Conservation (phyloP, 1,140 invertebrate genomes). For the Magallana gigas region DNA sequence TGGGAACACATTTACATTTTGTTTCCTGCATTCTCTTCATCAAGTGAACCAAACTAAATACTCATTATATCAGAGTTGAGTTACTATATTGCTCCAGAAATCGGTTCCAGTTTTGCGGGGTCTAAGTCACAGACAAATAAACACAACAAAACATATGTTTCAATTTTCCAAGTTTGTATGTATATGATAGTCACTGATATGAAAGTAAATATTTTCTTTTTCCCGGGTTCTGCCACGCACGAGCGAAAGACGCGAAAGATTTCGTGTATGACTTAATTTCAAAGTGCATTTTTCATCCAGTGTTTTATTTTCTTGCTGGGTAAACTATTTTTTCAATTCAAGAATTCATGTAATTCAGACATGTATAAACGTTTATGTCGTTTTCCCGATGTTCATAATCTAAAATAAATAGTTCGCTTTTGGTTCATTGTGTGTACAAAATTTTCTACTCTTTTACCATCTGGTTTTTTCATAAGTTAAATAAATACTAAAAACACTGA, state of each 20-base stretch:
- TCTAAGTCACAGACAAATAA: conserved; percentile 25
- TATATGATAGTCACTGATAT: conserved; percentile 25
- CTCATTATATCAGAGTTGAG: conserved; percentile 4
- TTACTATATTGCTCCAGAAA: conserved; percentile 4
- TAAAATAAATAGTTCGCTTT: conserved; percentile 1
- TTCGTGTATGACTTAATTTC: conserved; percentile 33
- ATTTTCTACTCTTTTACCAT: not conserved
- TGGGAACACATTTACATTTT: not conserved
- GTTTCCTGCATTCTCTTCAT: not conserved
- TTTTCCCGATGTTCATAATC: conserved; percentile 33
- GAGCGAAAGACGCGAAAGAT: conserved; percentile 31
- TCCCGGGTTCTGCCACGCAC: conserved; percentile 30
- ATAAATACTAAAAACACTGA: conserved; percentile 24
- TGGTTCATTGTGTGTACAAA: conserved; percentile 10
- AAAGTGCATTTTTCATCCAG: conserved; percentile 26
- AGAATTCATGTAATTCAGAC: conserved; percentile 34
- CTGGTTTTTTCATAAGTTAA: conserved; percentile 9
- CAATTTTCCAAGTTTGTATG: conserved; percentile 30
- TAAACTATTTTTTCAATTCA: conserved; percentile 37
- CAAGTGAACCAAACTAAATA: not conserved
- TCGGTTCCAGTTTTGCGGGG: not conserved
- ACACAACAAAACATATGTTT: conserved; percentile 37
- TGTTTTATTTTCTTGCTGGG: conserved; percentile 24
- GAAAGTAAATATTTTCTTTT: conserved; percentile 35
- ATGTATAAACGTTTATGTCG: conserved; percentile 31